Conservation (phyloP, 2,888 invertebrate species). For the Molorchus minor region DNA sequence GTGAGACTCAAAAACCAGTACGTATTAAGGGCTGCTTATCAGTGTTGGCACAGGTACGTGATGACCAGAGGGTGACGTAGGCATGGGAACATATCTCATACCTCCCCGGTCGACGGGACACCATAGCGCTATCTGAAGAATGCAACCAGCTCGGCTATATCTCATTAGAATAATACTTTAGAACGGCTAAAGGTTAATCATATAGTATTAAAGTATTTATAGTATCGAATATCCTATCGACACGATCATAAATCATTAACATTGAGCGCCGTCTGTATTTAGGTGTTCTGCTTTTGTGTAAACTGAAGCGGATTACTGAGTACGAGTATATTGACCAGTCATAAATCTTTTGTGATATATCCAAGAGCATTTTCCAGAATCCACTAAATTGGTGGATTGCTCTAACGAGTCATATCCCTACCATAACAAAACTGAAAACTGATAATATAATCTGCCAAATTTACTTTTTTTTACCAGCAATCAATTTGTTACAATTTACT, state of each 20-base stretch:
- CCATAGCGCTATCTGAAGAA: conserved; percentile 14
- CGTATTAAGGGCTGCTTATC: conserved; percentile 10
- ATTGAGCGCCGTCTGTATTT: background rate
- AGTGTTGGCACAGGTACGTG: conserved; percentile 32
- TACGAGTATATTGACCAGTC: too few relatives aligned
- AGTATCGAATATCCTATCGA: background rate
- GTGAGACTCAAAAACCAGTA: conserved; percentile 6
- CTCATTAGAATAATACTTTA: conserved; percentile 6
- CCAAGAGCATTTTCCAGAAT: too few relatives aligned
- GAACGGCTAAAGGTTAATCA: conserved; percentile 6
- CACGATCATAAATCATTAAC: conserved; percentile 1
- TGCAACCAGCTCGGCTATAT: conserved; percentile 3
- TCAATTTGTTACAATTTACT: too few relatives aligned
- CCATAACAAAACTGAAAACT: too few relatives aligned
- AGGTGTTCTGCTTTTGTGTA: background rate
- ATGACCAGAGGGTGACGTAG: conserved; percentile 42
- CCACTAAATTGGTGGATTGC: too few relatives aligned
- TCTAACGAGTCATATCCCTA: too few relatives aligned
- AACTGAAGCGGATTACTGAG: too few relatives aligned
- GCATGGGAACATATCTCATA: conserved; percentile 40
- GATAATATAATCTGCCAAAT: too few relatives aligned
- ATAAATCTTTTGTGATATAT: too few relatives aligned
- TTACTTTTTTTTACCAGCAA: too few relatives aligned
- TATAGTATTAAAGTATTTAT: conserved; percentile 1
- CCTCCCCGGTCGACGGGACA: conserved; percentile 22